Evolutionary conservation across 1,140 invertebrate genomes (phyloP), one percentile per base, ranked within the genome.

Genomic region (Heliothis subflexa): DNA sequence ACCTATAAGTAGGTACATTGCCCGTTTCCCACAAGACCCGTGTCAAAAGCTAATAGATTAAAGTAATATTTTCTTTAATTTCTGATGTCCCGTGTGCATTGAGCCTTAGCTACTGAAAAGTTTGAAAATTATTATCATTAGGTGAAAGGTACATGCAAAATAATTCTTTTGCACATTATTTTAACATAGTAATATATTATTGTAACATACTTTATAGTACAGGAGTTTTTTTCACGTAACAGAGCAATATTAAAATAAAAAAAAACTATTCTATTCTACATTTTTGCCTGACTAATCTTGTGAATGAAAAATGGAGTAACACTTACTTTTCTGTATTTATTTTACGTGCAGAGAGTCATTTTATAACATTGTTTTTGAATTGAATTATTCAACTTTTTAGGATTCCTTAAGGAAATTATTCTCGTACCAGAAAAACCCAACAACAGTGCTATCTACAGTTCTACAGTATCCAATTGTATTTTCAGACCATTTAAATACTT

Each of bases 231-330:
- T 18, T n/a, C n/a, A 52, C n/a, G 50, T n/a, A 0, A n/a, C 50
- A 3, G 14, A 52, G 1, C 3, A 50, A 50, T 13, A 10, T 28
- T 28, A 61, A 62, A 40, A 40, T 62, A 66, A 18, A 18, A 66
- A 18, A 18, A 64, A 33, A 3, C 7, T 33, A 33, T 33, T 10
- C 18, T 49, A 45, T 1, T 7, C 47, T 2, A 21, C 47, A 50
- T 14, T 2, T 3, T 25, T 25, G 21, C 21, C 33, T 33, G 33
- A 33, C 33, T 33, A 68, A 49, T 50, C 2, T 50, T n/a, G 25
- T 68, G 64, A 68, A 68, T 68, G 64, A 68, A 49, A 68, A 68
- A 68, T 64, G 45, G 11, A 47, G 12, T n/a, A 64, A 9, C 33
- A n/a, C 13, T 33, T n/a, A 33, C 7, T 40, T 40, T n/a, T 40